Evolutionary conservation across 92 coral and sea anemone species (phyloP).

Genomic region (Siderastrea siderea): DNA sequence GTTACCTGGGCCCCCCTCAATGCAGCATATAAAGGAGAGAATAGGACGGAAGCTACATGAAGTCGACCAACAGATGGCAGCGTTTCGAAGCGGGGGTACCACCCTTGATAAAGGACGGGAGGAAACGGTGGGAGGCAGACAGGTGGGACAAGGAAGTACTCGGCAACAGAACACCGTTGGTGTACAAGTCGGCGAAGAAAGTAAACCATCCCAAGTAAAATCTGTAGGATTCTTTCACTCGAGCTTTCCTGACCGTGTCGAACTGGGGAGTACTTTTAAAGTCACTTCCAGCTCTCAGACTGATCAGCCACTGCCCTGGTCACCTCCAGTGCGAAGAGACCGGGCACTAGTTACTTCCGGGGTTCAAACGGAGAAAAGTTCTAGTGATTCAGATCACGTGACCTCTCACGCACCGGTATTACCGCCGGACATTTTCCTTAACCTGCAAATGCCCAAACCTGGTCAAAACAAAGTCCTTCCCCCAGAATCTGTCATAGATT

Average conservation of each 20-base stretch:
- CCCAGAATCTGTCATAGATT: constrained; percentile 20
- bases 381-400: constrained; percentile 22
- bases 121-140: background rate
- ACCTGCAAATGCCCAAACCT: constrained; percentile 67
- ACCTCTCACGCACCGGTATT: constrained; percentile 63
- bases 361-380: constrained; percentile 34
- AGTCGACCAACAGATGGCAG: constrained; percentile 30
- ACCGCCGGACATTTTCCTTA: constrained; percentile 90
- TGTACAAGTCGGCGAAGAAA: constrained; percentile 61
- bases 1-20: constrained; percentile 40
- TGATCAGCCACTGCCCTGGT: constrained; percentile 16
- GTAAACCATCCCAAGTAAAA: background rate
- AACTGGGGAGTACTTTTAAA: constrained; percentile 6
- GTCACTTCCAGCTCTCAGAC: constrained; percentile 48
- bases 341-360: constrained; percentile 24
- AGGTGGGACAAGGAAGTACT: constrained; percentile 2
- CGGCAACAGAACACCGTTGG: constrained; percentile 68
- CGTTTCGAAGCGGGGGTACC: constrained; percentile 9
- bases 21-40: constrained; percentile 27
- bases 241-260: background rate
- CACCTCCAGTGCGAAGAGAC: constrained; percentile 3
- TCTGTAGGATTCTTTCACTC: constrained; percentile 16
- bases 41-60: constrained; percentile 31
- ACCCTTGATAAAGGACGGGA: background rate
- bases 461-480: background rate